Base-by-base conservation (phyloP, 2,113 vertebrate species). In the Entomyzon cyanotis region DNA sequence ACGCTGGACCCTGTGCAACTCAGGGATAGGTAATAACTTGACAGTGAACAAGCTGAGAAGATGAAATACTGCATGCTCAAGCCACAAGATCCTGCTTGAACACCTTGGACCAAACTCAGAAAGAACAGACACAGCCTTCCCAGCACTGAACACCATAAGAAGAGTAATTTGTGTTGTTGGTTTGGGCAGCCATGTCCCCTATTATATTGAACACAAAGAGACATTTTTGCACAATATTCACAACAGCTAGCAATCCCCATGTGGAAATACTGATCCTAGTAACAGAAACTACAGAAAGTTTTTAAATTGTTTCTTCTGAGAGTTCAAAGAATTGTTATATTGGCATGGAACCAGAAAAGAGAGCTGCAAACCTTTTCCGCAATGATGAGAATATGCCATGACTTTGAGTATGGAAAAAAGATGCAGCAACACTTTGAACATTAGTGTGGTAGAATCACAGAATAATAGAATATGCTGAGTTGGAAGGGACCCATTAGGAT, bases 1-100 rank as follows among this genome's bases (percentile, higher is more conserved):
- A 24, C 0, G 0, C 7, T 10, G 23, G 41, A 86, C 1, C 1
- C 30, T 16, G 16, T 11, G 50, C 25, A 77, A 46, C 18, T 15
- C 4, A 1, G 7, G 20, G 11, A 70, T 42, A 42, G 53, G 70
- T 28, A 62, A 37, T 7, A 80, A 31, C 37, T 53, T 0, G 2
- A 49, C 1, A 10, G 39, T 22, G 30, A 76, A 47, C 67, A 86
- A 77, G 9, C 23, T 47, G 30, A 80, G 39, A 77, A 33, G 44
- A 89, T 21, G 5, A 59, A 89, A 77, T 16, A 59, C 12, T 39
- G 3, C 18, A 39, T 1, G 1, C 0, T 2, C 1, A 13, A 74
- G 47, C 44, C 14, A 53, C 21, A 69, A 64, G 30, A 62, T 31
- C 42, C 55, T 74, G 50, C 16, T 33, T 59, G 39, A 95, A 56